phyloP scores from a whole-genome alignment of 2,888 invertebrate genomes.

The Thysanoteuthis rhombus region DNA sequence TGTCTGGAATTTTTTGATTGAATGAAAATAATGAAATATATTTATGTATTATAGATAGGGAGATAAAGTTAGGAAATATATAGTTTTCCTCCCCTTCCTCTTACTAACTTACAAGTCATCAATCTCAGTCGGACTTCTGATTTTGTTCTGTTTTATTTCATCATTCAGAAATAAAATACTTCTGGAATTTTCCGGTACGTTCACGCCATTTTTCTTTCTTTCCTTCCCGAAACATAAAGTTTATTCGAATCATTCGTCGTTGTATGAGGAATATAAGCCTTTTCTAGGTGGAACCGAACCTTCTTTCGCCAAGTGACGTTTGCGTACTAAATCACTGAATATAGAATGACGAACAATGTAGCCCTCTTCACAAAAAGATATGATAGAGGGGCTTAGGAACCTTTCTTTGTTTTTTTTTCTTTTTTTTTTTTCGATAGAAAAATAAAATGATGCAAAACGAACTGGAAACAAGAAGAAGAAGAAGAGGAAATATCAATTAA shows the following conservation, averaged over 20 bases:
- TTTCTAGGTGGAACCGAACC: background rate
- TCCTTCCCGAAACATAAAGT: background rate
- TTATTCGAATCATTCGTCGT: background rate
- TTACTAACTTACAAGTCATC: too few species aligned
- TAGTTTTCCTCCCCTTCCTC: too few species aligned
- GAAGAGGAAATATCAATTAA: too few species aligned
- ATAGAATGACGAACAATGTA: background rate
- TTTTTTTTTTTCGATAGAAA: too few species aligned
- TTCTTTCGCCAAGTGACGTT: background rate
- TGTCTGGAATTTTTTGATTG: too few species aligned
- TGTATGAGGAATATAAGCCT: background rate
- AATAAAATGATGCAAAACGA: background rate
- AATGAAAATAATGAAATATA: too few species aligned
- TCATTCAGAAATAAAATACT: background rate
- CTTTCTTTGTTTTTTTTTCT: too few species aligned
- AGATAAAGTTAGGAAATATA: too few species aligned
- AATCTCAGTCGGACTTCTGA: too few species aligned
- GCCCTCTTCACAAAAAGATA: background rate
- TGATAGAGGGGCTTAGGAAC: background rate
- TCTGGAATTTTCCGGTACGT: background rate
- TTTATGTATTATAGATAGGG: too few species aligned
- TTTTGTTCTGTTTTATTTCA: too few species aligned
- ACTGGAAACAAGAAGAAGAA: background rate
- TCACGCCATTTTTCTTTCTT: background rate
- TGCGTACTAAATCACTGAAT: background rate